Percentiles rank a stretch among this genome's conserved stretches.
Evolutionary conservation across 1,140 invertebrate species (phyloP).

Genomic region (Calosoma granatense): DNA sequence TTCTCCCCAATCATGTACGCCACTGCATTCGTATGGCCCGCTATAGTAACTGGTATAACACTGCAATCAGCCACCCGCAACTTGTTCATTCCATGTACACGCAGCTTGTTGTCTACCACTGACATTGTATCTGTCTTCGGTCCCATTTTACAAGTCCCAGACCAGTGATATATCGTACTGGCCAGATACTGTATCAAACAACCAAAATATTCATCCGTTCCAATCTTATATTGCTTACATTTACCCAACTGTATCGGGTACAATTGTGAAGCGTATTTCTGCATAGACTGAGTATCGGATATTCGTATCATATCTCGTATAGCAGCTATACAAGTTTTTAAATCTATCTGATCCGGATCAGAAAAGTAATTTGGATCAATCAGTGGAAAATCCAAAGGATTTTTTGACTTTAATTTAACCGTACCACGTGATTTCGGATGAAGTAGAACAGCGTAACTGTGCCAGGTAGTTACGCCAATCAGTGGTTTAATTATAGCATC

Average conservation of each 20-base stretch:
- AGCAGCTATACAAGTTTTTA: conserved; percentile 39
- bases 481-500: conserved; percentile 57
- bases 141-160: conserved; percentile 24
- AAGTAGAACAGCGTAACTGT: conserved; percentile 63
- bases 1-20: conserved; percentile 55
- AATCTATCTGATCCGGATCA: conserved; percentile 38
- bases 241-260: conserved; percentile 21
- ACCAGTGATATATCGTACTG: conserved; percentile 28
- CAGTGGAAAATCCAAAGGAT: conserved; percentile 50
- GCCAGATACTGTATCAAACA: conserved; percentile 27
- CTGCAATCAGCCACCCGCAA: conserved; percentile 37
- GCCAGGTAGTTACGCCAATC: conserved; percentile 65
- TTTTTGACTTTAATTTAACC: conserved; percentile 36
- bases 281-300: conserved; percentile 33
- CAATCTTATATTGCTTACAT: conserved; percentile 40
- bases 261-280: conserved; percentile 28
- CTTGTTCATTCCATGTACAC: conserved; percentile 29
- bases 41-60: conserved; percentile 45
- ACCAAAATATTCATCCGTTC: conserved; percentile 43
- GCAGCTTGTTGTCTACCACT: conserved; percentile 35
- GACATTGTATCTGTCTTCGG: conserved; percentile 11
- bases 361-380: conserved; percentile 58
- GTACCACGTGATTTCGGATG: conserved; percentile 27
- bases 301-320: conserved; percentile 34
- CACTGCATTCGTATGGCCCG: conserved; percentile 50